phyloP scores from a whole-genome alignment of 64 coral and sea anemone species.

The Orbicella faveolata region DNA sequence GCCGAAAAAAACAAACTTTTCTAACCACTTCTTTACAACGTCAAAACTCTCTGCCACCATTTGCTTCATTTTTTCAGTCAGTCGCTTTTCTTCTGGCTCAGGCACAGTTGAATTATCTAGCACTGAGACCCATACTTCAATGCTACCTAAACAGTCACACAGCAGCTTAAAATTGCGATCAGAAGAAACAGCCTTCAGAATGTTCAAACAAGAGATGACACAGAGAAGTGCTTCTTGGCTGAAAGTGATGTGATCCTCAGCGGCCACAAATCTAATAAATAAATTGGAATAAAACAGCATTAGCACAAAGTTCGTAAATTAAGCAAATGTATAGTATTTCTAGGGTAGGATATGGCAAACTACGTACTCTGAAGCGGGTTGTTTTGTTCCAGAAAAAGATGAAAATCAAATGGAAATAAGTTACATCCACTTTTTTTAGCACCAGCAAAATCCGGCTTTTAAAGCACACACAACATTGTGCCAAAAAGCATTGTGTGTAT shows the following conservation, averaged over 20 bases:
- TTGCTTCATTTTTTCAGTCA: background rate
- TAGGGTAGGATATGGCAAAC: too few relatives aligned
- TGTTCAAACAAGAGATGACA: background rate
- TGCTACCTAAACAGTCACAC: background rate
- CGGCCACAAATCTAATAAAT: background rate
- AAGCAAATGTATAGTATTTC: too few relatives aligned
- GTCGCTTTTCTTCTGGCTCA: background rate
- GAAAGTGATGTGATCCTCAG: background rate
- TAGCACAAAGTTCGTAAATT: background rate
- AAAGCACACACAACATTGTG: too few relatives aligned
- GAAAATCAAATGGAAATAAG: too few relatives aligned
- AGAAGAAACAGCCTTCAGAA: background rate
- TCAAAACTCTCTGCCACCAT: background rate
- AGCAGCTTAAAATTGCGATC: background rate
- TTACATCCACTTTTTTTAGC: too few relatives aligned
- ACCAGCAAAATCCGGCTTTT: too few relatives aligned
- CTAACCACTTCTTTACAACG: background rate
- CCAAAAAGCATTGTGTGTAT: too few relatives aligned
- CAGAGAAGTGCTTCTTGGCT: background rate
- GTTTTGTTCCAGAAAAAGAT: too few relatives aligned
- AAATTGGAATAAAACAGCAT: background rate
- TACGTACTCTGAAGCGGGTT: too few relatives aligned
- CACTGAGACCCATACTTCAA: background rate
- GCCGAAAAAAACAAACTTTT: background rate
- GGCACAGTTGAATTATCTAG: background rate